Percentiles rank a stretch among this genome's conserved stretches.
These are phyloP conservation scores for Philypnodon macrostomus DNA, from an alignment of 2,797 vertebrate genomes.

Conservation along the genomic window DNA sequence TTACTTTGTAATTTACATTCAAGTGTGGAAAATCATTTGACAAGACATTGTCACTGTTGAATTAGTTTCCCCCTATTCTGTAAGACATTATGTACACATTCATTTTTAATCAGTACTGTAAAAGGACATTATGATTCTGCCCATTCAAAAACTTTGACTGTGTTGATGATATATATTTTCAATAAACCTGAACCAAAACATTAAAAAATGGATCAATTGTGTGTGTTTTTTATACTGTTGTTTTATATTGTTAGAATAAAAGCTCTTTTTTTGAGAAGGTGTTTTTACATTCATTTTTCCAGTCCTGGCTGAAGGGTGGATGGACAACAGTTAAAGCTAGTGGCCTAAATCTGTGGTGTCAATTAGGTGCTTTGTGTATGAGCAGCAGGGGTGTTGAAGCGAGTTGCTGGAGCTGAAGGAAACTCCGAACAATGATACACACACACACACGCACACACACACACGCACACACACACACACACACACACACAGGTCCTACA, in stretches of 20 bases:
- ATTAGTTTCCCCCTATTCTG: conserved; percentile 33
- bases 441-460: conserved; percentile 44
- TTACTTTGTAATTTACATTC: conserved; percentile 45
- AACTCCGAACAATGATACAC: conserved; percentile 63
- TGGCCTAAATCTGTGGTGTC: conserved; percentile 68
- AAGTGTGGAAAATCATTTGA: conserved; percentile 49
- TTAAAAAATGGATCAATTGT: conserved; percentile 27
- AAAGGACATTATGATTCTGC: conserved; percentile 21
- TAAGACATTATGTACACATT: conserved; percentile 20
- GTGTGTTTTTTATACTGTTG: conserved; percentile 25
- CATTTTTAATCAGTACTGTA: conserved; percentile 21
- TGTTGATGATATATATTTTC: conserved; percentile 26
- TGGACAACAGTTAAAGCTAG: conserved; percentile 56
- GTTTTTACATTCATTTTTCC: conserved; percentile 40
- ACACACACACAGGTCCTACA: conserved; percentile 34
- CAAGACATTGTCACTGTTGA: conserved; percentile 29
- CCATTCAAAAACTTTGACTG: conserved; percentile 15
- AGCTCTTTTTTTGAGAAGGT: too few species aligned
- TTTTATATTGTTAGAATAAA: not conserved
- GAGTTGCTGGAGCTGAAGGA: conserved; percentile 66
- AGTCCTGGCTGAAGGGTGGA: conserved; percentile 42
- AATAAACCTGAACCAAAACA: conserved; percentile 63
- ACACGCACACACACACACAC: too few species aligned
- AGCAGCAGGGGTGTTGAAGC: conserved; percentile 63
- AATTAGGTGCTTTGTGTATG: conserved; percentile 65